Evolutionary conservation across 1,140 invertebrate species (phyloP).

Genomic region (Dreissena rostriformis): DNA sequence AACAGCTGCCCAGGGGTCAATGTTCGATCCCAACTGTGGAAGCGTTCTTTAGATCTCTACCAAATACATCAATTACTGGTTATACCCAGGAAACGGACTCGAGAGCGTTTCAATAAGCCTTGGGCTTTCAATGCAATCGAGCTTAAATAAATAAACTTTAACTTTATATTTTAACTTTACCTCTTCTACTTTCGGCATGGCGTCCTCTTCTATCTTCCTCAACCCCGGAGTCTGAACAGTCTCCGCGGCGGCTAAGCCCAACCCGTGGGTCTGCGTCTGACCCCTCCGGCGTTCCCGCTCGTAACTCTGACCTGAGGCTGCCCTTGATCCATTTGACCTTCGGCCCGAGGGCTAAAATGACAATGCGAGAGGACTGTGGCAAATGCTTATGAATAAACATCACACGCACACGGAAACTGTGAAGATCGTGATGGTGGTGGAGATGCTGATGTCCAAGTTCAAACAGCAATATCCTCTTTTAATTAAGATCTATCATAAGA

Average conservation of each 20-base stretch:
- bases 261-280: slow-evolving; percentile 57
- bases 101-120: no score
- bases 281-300: slow-evolving; percentile 46
- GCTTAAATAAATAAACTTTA: no score
- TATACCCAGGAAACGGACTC: no score
- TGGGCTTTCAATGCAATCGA: no score
- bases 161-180: slow-evolving; percentile 32
- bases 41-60: no score
- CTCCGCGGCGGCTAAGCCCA: slow-evolving; percentile 39
- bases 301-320: slow-evolving; percentile 22
- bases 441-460: not conserved
- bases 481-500: no score
- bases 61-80: no score
- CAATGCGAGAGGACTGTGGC: not conserved
- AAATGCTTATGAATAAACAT: not conserved
- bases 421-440: not conserved
- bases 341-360: slow-evolving; percentile 50
- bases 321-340: slow-evolving; percentile 35
- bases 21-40: no score
- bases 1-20: no score
- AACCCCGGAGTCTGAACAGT: slow-evolving; percentile 41
- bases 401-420: not conserved
- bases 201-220: slow-evolving; percentile 60
- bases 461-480: no score
- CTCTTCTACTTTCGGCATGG: slow-evolving; percentile 65